Conservation (phyloP, 2,113 vertebrate species). For the Nettapus auritus region DNA sequence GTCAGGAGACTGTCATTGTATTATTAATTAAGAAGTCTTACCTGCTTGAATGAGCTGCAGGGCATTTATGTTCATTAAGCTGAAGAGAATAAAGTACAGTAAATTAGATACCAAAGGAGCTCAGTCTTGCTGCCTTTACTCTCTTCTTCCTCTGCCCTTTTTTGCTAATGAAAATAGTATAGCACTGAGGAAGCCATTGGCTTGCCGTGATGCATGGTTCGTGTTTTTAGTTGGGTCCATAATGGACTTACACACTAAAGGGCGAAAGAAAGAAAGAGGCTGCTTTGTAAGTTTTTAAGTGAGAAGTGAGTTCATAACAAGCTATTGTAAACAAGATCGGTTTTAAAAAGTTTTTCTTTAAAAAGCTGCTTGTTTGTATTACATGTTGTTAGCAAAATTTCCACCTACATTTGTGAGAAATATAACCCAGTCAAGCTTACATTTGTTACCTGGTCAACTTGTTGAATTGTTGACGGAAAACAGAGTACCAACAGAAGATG, state of each 20-base stretch:
- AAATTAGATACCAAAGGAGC: slow-evolving; percentile 70
- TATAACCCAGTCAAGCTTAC: not conserved
- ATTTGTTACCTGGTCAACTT: not conserved
- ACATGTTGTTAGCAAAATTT: not conserved
- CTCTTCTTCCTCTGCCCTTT: not conserved
- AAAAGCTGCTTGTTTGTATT: not conserved
- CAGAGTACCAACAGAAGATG: not conserved
- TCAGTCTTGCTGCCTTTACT: not conserved
- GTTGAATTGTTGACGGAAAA: not conserved
- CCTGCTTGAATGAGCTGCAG: slow-evolving; percentile 69
- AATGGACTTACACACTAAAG: not conserved
- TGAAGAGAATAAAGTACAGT: slow-evolving; percentile 76
- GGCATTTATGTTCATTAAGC: slow-evolving; percentile 76
- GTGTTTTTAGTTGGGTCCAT: not conserved
- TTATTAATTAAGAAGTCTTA: slow-evolving; percentile 83
- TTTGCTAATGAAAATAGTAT: not conserved
- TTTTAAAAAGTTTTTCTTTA: not conserved
- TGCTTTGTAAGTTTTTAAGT: not conserved
- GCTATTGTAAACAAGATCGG: rapidly evolving
- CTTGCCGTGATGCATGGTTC: not conserved
- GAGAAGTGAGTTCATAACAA: not conserved
- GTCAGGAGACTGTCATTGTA: slow-evolving; percentile 78
- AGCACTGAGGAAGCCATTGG: not conserved
- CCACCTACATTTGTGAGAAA: not conserved
- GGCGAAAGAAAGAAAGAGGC: not conserved